These are phyloP conservation scores for Siphonodentalium dalli DNA, from an alignment of 2,888 invertebrate species.

Conservation along the genomic window DNA sequence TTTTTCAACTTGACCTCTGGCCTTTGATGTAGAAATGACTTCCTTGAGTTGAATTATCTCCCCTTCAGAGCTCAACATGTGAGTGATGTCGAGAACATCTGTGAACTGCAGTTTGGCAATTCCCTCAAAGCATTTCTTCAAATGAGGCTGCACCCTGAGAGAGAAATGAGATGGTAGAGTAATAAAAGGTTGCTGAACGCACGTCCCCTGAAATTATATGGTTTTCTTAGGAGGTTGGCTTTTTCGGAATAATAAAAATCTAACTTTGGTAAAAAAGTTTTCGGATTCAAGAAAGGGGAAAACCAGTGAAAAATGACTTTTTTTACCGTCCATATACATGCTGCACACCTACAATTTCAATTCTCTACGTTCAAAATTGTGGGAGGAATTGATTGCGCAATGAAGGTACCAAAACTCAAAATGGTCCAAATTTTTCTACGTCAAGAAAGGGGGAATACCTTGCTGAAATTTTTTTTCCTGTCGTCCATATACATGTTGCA, in stretches of 20 bases:
- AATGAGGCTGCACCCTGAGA: constrained; percentile 66
- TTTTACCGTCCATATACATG: no score
- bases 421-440: no score
- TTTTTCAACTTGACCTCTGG: constrained; percentile 94
- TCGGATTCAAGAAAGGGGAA: no score
- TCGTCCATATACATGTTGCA: no score
- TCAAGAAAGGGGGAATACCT: no score
- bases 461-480: no score
- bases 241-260: not conserved
- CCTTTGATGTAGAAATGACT: constrained; percentile 68
- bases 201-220: not conserved
- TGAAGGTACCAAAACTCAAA: no score
- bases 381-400: no score
- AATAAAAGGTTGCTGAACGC: not conserved
- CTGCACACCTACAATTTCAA: no score
- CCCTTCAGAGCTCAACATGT: constrained; percentile 66
- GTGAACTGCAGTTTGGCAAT: constrained; percentile 66
- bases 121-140: constrained; percentile 67
- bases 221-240: not conserved
- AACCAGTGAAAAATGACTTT: no score
- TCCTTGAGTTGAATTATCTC: constrained; percentile 64
- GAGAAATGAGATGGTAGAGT: not conserved
- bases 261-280: no score
- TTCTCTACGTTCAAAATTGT: no score
- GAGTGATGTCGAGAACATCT: constrained; percentile 66